These are phyloP conservation scores for Varanus komodoensis DNA, from an alignment of 2,113 vertebrate genomes.

Conservation along the genomic window DNA sequence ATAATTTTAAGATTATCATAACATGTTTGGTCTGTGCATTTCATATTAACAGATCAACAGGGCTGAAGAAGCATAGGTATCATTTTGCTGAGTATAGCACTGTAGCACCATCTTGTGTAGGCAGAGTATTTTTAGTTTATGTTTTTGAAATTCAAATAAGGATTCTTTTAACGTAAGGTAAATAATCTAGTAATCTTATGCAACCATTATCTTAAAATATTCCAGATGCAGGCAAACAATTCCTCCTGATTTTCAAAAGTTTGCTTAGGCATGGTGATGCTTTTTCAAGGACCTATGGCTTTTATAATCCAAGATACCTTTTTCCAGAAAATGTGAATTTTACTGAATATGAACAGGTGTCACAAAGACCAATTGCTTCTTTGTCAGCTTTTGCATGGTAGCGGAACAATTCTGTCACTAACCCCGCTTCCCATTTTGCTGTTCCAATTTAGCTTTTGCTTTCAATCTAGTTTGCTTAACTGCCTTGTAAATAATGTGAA, in stretches of 20 bases:
- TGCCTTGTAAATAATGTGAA: background rate
- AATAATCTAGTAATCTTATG: background rate
- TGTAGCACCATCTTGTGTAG: slow-evolving; percentile 75
- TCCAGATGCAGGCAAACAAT: background rate
- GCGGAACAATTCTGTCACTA: background rate
- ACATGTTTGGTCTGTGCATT: background rate
- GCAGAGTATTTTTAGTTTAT: background rate
- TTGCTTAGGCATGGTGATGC: background rate
- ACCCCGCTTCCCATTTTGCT: background rate
- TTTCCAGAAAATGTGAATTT: background rate
- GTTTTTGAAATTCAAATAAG: background rate
- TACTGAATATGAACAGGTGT: background rate
- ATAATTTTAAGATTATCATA: background rate
- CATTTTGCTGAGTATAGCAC: slow-evolving; percentile 35
- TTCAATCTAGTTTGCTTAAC: background rate
- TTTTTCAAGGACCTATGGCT: background rate
- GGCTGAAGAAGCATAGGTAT: slow-evolving; percentile 26
- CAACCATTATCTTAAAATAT: background rate
- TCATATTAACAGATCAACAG: slow-evolving; percentile 29
- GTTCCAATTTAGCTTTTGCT: background rate
- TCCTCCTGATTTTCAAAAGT: background rate
- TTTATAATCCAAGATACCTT: background rate
- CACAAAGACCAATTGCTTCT: background rate
- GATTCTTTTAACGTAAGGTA: background rate
- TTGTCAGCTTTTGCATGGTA: background rate